These are phyloP conservation scores for Caenorhabditis drosophilae DNA, from an alignment of 2,888 invertebrate species.

Conservation along the genomic window DNA sequence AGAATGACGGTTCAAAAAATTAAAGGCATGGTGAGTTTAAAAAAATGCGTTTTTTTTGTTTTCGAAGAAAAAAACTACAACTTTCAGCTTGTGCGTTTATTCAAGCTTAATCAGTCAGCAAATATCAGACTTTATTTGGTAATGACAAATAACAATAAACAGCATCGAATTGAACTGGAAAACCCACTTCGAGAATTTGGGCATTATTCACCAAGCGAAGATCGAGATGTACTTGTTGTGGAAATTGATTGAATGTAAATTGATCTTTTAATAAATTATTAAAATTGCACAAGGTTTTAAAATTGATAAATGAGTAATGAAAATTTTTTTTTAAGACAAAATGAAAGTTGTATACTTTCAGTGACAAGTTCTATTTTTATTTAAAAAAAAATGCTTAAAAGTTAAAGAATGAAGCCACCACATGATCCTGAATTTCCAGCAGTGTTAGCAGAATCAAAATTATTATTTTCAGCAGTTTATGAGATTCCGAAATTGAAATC, in stretches of 20 bases:
- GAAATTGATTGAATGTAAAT: conserved; percentile 21
- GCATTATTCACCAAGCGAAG: conserved; percentile 46
- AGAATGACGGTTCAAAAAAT: conserved; percentile 41
- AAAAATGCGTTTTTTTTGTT: background rate
- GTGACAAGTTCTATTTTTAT: no score
- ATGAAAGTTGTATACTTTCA: no score
- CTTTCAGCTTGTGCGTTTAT: conserved; percentile 39
- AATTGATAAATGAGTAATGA: no score
- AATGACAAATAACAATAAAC: conserved; percentile 28
- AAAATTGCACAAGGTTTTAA: no score
- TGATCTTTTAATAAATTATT: no score
- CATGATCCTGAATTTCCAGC: no score
- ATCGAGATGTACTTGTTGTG: conserved; percentile 36
- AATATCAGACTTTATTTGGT: conserved; percentile 26
- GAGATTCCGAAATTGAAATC: no score
- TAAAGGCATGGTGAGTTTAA: conserved; percentile 31
- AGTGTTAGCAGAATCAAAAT: no score
- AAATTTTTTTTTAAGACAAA: no score
- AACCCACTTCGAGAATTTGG: conserved; percentile 41
- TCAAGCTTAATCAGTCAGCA: conserved; percentile 17
- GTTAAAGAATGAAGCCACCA: no score
- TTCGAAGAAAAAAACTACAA: background rate
- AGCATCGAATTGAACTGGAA: conserved; percentile 42
- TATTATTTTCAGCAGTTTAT: no score
- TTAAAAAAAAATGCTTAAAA: no score